phyloP scores from a whole-genome alignment of 2,113 vertebrate genomes.

The Sula dactylatra region DNA sequence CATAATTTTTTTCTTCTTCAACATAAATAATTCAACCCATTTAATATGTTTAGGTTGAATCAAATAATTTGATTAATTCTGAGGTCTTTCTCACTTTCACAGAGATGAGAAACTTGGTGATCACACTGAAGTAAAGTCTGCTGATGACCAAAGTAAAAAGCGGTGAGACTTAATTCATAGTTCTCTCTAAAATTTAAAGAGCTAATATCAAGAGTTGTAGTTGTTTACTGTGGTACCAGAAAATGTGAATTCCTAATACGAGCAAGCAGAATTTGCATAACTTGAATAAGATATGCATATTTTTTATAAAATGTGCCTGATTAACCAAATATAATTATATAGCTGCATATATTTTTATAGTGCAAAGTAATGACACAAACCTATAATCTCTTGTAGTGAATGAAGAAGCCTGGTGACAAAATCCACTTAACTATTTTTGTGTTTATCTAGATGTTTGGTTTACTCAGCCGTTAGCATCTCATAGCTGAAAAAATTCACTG shows the following conservation, averaged over 20 bases:
- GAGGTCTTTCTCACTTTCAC: neutral
- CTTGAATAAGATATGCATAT: neutral
- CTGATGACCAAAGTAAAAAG: slow-evolving; percentile 21
- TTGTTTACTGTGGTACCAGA: neutral
- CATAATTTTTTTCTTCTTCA: neutral
- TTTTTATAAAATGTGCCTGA: neutral
- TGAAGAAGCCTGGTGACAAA: neutral
- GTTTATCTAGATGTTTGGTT: neutral
- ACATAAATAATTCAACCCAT: neutral
- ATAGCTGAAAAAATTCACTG: neutral
- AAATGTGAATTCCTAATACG: neutral
- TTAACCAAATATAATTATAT: neutral
- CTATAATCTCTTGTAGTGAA: neutral
- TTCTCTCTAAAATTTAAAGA: neutral
- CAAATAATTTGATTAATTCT: neutral
- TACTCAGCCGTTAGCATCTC: neutral
- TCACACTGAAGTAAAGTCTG: neutral
- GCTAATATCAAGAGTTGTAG: neutral
- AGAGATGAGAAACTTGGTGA: neutral
- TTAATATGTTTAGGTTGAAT: neutral
- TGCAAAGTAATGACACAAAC: neutral
- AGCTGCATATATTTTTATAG: neutral
- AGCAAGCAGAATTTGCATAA: neutral
- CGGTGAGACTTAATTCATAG: neutral
- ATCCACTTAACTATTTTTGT: neutral